These are phyloP conservation scores for Diaphora mendica DNA, from an alignment of 2,888 invertebrate genomes.

Conservation along the genomic window DNA sequence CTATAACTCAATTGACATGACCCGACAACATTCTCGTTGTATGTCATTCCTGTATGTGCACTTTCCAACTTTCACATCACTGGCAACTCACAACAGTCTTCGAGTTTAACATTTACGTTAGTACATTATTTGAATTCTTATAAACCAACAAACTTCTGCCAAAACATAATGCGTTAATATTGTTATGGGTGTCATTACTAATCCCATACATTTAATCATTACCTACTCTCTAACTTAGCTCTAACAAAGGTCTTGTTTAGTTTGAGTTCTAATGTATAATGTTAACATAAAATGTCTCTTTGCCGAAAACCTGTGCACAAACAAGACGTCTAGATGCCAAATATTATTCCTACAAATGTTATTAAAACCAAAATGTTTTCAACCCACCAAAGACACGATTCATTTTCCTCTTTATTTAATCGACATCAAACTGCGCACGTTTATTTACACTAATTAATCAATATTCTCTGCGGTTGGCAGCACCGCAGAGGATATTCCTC, in stretches of 20 bases:
- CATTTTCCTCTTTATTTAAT: conserved; percentile 12
- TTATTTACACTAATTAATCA: conserved; percentile 21
- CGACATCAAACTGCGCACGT: conserved; percentile 13
- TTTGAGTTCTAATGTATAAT: background rate
- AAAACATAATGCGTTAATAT: background rate
- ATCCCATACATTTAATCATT: background rate
- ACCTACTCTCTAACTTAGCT: background rate
- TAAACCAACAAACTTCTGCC: background rate
- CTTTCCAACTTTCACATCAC: conserved; percentile 8
- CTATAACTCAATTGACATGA: background rate
- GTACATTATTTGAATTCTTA: background rate
- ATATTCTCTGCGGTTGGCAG: conserved; percentile 11
- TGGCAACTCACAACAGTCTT: background rate
- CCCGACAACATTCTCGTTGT: background rate
- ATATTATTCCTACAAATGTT: background rate
- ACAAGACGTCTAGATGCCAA: background rate
- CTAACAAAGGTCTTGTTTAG: background rate
- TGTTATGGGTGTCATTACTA: background rate
- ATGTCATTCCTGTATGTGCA: background rate
- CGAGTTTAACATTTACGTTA: background rate
- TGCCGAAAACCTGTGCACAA: background rate
- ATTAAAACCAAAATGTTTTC: background rate
- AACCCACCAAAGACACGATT: background rate
- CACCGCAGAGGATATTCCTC: too few relatives aligned
- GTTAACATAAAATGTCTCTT: background rate